Conservation (phyloP, 2,797 vertebrate species). For the Tapirus indicus region DNA sequence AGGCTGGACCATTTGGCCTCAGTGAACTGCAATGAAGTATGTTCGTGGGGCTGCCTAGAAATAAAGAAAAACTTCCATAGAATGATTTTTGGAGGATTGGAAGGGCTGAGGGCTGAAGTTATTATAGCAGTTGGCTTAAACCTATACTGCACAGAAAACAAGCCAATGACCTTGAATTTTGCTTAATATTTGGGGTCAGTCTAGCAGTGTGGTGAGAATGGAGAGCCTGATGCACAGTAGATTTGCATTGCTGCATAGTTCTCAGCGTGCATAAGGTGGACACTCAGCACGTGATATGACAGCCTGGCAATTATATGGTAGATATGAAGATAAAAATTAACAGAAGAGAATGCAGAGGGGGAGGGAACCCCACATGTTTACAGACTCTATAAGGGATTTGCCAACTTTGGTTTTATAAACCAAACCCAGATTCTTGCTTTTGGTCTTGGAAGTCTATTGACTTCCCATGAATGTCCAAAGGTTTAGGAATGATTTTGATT, state of each 20-base stretch:
- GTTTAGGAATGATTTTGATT: background rate
- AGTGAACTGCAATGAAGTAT: background rate
- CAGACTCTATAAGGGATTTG: background rate
- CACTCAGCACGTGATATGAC: background rate
- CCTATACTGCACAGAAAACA: background rate
- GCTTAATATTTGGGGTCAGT: background rate
- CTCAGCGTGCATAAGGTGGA: background rate
- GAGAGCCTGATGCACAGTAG: background rate
- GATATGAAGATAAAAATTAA: background rate
- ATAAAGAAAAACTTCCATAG: background rate
- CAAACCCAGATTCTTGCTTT: background rate
- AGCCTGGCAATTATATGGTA: background rate
- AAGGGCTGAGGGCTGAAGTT: background rate
- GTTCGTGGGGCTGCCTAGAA: background rate
- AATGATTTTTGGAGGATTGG: background rate
- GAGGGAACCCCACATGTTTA: too few species aligned
- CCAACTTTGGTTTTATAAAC: background rate
- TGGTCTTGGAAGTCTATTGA: background rate
- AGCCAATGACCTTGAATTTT: background rate
- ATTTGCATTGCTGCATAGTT: background rate
- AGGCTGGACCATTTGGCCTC: background rate
- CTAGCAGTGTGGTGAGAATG: background rate
- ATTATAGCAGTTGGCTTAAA: background rate
- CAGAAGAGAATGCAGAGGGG: background rate
- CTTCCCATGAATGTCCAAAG: background rate